Evolutionary conservation across 2,113 vertebrate genomes (phyloP).

Genomic region (Probosciger aterrimus): DNA sequence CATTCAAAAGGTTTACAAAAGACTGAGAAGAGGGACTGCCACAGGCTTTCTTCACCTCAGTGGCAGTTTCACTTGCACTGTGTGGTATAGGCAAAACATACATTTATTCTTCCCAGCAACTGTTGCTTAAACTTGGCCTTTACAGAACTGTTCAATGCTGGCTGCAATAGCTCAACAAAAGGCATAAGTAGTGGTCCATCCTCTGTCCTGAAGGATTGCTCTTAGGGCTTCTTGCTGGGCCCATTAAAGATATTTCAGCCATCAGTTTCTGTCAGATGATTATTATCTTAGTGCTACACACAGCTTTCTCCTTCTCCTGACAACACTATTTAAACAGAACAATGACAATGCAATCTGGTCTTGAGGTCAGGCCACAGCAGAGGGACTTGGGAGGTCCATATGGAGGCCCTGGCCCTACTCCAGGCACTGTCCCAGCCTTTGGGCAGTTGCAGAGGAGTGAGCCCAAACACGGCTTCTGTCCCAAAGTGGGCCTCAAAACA

Average conservation of each 20-base stretch:
- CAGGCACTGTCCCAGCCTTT: not conserved
- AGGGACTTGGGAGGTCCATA: fast-evolving
- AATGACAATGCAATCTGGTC: not conserved
- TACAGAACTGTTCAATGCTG: not conserved
- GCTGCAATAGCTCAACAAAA: not conserved
- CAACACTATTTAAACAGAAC: not conserved
- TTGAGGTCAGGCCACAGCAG: not conserved
- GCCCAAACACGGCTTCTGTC: not conserved
- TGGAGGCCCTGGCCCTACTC: not conserved
- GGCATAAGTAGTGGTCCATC: not conserved
- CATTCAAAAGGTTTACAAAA: constrained; percentile 9
- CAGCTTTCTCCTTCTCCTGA: not conserved
- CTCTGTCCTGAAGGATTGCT: not conserved
- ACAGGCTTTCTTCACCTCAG: constrained; percentile 12
- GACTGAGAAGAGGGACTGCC: not conserved
- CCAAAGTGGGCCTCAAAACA: not conserved
- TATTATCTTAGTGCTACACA: not conserved
- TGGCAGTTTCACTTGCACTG: not conserved
- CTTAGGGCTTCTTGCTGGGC: not conserved
- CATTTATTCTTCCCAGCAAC: not conserved
- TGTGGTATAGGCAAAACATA: not conserved
- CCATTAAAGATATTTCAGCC: not conserved
- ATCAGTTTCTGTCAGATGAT: not conserved
- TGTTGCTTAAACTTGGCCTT: not conserved
- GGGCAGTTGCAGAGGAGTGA: not conserved